Evolutionary conservation across 2,797 vertebrate species (phyloP), one percentile per base, ranked within the genome.

Genomic region (Danio tinwini): DNA sequence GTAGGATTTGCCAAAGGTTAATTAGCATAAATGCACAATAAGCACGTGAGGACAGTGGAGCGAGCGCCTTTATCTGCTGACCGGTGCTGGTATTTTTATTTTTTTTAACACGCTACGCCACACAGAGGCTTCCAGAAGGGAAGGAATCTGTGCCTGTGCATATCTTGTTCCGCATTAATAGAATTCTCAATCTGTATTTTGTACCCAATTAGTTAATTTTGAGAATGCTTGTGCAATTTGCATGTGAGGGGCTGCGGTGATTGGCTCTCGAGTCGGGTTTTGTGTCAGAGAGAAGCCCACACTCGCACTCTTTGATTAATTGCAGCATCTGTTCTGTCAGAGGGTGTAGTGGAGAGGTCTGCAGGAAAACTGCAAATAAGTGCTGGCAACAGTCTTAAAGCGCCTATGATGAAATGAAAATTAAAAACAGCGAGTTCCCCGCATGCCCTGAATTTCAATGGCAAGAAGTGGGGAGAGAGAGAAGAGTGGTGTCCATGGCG

Each of bases 401-500:
- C 95, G 94, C 94, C 97, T 98, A 97, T 97, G 96, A 98, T 98
- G 96, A 98, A 98, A 98, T 96, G 94, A 98, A 99, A 98, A 98
- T 98, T 96, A 98, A 98, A 98, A 98, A 91, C 96, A 96, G 95
- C 95, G 95, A 98, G 95, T 93, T 93, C 92, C 86, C 91, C 83
- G 90, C 95, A 94, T 97, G 97, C 97, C 93, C 92, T 91, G 97
- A 96, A 97, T 97, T 93, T 92, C 94, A 97, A 98, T 96, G 74
- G 74, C 49, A 65, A 92, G 86, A 82, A 78, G 82, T 84, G 85
- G 82, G 84, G 88, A 89, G 86, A 87, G 88, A 84, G 88, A 53
- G 40, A 89, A 85, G 90, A 89, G 87, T 81, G 76, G 92, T 90
- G 90, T 93, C 93, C 91, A 88, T 91, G 89, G 91, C 92, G 93